Evolutionary conservation across 2,113 vertebrate species (phyloP).

Genomic region (Xenotilapia flavipinnis): DNA sequence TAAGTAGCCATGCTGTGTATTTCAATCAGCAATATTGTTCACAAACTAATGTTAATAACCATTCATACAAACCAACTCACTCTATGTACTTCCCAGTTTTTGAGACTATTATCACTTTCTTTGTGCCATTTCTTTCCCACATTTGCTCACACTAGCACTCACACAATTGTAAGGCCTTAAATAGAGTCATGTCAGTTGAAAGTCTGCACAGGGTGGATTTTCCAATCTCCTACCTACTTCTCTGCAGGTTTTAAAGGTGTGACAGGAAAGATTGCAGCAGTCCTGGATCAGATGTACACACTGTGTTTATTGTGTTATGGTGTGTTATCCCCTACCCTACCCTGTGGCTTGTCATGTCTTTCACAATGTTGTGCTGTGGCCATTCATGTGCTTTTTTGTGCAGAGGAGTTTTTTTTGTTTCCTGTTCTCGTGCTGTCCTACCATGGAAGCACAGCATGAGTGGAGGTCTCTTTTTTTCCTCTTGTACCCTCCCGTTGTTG

Average conservation of each 20-base stretch:
- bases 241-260: background rate
- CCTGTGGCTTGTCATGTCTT: too few species aligned
- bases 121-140: background rate
- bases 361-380: too few species aligned
- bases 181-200: background rate
- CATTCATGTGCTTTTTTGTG: too few species aligned
- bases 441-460: too few species aligned
- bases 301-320: too few species aligned
- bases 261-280: background rate
- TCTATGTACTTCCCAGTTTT: background rate
- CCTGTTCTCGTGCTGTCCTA: too few species aligned
- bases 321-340: too few species aligned
- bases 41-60: background rate
- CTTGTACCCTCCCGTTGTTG: too few species aligned
- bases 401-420: too few species aligned
- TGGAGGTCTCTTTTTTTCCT: too few species aligned
- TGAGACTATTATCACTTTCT: background rate
- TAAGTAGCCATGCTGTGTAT: background rate
- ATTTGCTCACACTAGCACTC: background rate
- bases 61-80: background rate
- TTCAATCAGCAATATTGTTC: background rate
- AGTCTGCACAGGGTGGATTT: background rate
- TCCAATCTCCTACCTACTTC: background rate
- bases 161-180: background rate
- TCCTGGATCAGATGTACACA: too few species aligned